Conservation (phyloP, 2,888 invertebrate genomes). For the Tyria jacobaeae region DNA sequence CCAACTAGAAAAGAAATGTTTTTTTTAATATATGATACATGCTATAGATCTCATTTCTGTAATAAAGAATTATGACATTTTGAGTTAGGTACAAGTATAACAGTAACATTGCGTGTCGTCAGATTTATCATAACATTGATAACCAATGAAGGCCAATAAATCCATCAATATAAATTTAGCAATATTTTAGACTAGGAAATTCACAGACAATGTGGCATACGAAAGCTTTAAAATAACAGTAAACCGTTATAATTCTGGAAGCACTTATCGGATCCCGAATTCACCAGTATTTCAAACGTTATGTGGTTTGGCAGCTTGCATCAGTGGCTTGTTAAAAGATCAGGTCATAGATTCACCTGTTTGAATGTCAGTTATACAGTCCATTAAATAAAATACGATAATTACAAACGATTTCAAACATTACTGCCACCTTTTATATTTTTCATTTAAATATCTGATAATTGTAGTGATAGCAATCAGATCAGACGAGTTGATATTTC, state of each 20-base stretch:
- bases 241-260: conserved; percentile 29
- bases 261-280: conserved; percentile 30
- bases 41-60: conserved; percentile 23
- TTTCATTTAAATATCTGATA: neutral
- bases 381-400: neutral
- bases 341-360: conserved; percentile 3
- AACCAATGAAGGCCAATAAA: conserved; percentile 30
- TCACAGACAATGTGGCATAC: conserved; percentile 16
- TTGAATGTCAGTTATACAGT: conserved; percentile 4
- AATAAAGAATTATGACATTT: conserved; percentile 23
- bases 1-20: conserved; percentile 22
- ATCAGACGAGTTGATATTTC: too few relatives aligned
- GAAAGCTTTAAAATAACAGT: conserved; percentile 24
- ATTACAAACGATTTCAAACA: neutral
- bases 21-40: conserved; percentile 20
- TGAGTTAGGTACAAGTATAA: conserved; percentile 4
- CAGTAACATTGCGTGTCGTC: neutral
- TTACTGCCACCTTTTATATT: neutral
- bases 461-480: too few relatives aligned
- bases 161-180: conserved; percentile 14
- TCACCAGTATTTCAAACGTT: conserved; percentile 38
- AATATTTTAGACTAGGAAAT: conserved; percentile 26
- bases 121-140: conserved; percentile 31
- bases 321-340: conserved; percentile 29
- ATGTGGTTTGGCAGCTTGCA: conserved; percentile 49